phyloP scores from a whole-genome alignment of 2,888 invertebrate genomes.

The Orthonychiurus folsomi region DNA sequence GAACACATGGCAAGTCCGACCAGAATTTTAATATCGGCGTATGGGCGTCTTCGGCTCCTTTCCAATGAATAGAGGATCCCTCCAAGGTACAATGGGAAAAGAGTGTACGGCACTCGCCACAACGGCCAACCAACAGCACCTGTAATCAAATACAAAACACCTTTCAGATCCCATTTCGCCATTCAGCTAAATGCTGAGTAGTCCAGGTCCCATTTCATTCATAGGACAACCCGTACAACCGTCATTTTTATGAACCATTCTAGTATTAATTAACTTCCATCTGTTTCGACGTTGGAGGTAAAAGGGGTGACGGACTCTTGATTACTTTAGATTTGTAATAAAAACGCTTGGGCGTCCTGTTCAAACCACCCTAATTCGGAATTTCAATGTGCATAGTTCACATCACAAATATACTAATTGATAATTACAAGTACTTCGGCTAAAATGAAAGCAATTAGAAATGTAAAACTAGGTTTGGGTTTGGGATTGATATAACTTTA shows the following conservation, averaged over 20 bases:
- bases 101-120: slow-evolving; percentile 31
- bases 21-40: neutral
- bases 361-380: too few relatives aligned
- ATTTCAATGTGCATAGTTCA: too few relatives aligned
- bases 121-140: slow-evolving; percentile 31
- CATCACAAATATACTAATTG: too few relatives aligned
- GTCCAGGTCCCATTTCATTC: neutral
- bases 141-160: neutral
- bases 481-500: too few relatives aligned
- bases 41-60: neutral
- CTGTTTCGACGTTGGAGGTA: too few relatives aligned
- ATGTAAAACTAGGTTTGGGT: too few relatives aligned
- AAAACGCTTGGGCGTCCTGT: too few relatives aligned
- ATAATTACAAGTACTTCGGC: too few relatives aligned
- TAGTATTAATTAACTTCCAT: neutral
- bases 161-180: neutral
- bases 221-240: neutral
- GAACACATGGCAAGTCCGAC: neutral
- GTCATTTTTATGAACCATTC: too few relatives aligned
- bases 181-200: neutral
- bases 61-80: slow-evolving; percentile 16
- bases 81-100: slow-evolving; percentile 33
- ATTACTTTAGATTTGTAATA: too few relatives aligned
- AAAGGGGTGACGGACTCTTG: too few relatives aligned
- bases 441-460: too few relatives aligned